A percentile compares a stretch with the other conserved stretches of the same genome.
Evolutionary conservation across 1,140 invertebrate genomes (phyloP).

Genomic region (Megalopta genalis): DNA sequence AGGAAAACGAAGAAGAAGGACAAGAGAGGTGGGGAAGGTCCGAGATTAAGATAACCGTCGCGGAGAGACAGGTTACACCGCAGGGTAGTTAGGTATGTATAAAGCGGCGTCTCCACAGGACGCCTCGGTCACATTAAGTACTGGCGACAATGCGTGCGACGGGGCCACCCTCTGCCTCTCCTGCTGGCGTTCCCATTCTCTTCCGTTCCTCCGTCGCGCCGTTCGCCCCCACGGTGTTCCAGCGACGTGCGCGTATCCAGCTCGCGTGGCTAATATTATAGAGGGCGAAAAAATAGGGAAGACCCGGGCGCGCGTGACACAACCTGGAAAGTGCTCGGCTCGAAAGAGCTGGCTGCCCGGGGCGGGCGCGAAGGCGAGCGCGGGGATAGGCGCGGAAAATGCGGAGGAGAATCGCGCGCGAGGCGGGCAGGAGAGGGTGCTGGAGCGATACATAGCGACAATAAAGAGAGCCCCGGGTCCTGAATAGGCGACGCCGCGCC

Average conservation of each 20-base stretch:
- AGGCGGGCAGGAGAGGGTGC: background rate
- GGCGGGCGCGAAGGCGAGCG: no score
- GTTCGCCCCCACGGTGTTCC: no score
- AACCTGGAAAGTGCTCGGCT: background rate
- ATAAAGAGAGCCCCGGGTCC: background rate
- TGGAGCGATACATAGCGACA: background rate
- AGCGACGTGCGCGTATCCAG: background rate
- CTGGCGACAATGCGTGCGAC: constrained; percentile 35
- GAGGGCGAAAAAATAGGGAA: constrained; percentile 9
- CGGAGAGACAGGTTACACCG: no score
- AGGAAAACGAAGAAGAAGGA: no score
- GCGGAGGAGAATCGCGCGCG: background rate
- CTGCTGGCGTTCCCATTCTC: no score
- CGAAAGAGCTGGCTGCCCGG: background rate
- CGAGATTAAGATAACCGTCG: constrained; percentile 10
- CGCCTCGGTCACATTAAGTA: constrained; percentile 62
- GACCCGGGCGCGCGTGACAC: background rate
- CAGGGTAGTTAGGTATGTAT: constrained; percentile 57
- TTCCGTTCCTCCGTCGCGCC: no score
- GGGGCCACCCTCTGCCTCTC: no score
- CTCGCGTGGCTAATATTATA: constrained; percentile 1
- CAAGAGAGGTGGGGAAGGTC: background rate
- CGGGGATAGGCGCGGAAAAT: background rate
- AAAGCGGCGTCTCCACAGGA: constrained; percentile 65
- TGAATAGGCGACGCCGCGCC: background rate